A percentile compares a stretch with the other conserved stretches of the same genome.
Evolutionary conservation across 2,888 invertebrate species (phyloP).

Genomic region (Zaprionus lineosus): DNA sequence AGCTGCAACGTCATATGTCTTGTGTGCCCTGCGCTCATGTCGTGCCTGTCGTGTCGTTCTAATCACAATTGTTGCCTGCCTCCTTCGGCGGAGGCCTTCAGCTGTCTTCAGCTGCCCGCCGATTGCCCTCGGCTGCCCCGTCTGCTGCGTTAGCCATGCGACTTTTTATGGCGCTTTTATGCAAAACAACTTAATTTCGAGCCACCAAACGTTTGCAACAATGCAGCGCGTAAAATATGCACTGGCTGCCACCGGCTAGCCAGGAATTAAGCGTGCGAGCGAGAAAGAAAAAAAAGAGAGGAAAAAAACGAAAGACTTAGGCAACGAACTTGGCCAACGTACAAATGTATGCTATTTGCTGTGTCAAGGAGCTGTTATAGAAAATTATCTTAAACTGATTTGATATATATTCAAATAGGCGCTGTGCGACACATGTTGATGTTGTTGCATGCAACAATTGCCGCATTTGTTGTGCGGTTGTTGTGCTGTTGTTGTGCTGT

Average conservation of each 20-base stretch:
- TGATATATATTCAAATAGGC: conserved; percentile 77
- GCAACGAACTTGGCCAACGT: conserved; percentile 61
- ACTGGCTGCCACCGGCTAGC: conserved; percentile 35
- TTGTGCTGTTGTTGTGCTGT: too few species aligned
- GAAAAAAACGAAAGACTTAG: conserved; percentile 65
- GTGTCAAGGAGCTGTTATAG: conserved; percentile 68
- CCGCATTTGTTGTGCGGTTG: conserved; percentile 40
- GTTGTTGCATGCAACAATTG: conserved; percentile 63
- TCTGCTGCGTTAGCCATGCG: conserved; percentile 55
- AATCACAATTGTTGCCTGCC: conserved; percentile 68
- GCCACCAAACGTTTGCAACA: conserved; percentile 46
- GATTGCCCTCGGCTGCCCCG: conserved; percentile 2
- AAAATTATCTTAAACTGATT: conserved; percentile 77
- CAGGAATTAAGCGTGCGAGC: conserved; percentile 5
- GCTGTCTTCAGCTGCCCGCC: conserved; percentile 21
- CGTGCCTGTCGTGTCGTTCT: conserved; percentile 78
- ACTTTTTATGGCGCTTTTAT: conserved; percentile 79
- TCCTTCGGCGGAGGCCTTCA: too few species aligned
- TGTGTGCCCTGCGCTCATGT: conserved; percentile 66
- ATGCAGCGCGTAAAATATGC: conserved; percentile 73
- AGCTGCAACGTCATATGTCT: conserved; percentile 70
- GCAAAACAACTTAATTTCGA: conserved; percentile 78
- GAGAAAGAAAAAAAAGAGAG: neutral
- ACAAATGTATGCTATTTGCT: conserved; percentile 67
- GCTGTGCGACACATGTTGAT: conserved; percentile 73